A percentile compares a stretch with the other conserved stretches of the same genome.
These are phyloP conservation scores for Brevimyrus niger DNA, from an alignment of 2,113 vertebrate genomes.

Conservation along the genomic window DNA sequence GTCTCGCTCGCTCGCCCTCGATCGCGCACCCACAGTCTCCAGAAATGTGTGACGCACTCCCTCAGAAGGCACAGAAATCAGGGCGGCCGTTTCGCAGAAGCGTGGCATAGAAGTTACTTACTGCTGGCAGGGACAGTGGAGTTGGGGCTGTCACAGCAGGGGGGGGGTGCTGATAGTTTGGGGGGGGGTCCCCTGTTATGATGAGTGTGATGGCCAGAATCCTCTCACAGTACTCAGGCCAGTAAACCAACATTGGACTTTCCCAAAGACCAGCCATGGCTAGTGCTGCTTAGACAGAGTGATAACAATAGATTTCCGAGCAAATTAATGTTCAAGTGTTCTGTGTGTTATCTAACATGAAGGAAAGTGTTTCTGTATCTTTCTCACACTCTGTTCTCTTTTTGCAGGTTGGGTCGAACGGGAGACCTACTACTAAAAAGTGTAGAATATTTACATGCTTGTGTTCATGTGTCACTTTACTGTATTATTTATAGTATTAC, in stretches of 20 bases:
- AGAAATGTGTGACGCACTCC: conserved; percentile 18
- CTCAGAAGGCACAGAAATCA: neutral
- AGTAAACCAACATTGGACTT: neutral
- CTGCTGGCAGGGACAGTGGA: neutral
- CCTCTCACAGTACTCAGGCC: neutral
- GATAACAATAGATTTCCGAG: neutral
- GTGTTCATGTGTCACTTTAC: conserved; percentile 10
- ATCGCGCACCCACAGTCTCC: neutral
- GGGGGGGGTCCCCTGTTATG: neutral
- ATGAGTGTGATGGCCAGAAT: neutral
- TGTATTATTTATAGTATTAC: conserved; percentile 32
- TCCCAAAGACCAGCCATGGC: neutral
- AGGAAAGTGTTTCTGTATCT: neutral
- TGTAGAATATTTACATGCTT: conserved; percentile 33
- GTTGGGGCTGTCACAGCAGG: neutral
- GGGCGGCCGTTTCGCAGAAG: neutral
- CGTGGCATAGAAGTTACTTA: neutral
- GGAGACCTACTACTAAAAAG: conserved; percentile 74
- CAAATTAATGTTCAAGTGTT: neutral
- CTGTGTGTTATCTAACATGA: neutral
- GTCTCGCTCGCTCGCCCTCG: neutral
- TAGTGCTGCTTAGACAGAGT: neutral
- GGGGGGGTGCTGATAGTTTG: neutral
- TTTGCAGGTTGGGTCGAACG: conserved; percentile 73
- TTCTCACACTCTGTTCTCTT: conserved; percentile 32